Conservation (phyloP, 2,797 vertebrate genomes). For the Notoglanidium macrostoma region DNA sequence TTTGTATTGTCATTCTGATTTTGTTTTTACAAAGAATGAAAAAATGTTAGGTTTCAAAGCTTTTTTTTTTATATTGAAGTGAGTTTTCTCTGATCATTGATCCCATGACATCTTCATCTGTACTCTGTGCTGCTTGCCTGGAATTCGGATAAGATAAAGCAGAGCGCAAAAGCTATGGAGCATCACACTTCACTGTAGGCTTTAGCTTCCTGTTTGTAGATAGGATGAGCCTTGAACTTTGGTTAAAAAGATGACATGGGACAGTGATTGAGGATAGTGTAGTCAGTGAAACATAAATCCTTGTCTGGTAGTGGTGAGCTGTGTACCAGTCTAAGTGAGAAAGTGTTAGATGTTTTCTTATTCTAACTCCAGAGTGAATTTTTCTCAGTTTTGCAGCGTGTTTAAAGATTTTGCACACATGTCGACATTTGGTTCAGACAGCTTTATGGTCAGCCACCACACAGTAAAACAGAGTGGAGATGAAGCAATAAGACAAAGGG, state of each 20-base stretch:
- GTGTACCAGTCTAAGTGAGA: background rate
- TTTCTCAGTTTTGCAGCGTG: background rate
- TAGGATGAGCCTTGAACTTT: slow-evolving; percentile 35
- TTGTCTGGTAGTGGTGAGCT: background rate
- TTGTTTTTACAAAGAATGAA: slow-evolving; percentile 35
- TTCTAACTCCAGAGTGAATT: background rate
- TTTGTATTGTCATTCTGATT: slow-evolving; percentile 24
- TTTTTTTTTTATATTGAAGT: background rate
- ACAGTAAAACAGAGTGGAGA: background rate
- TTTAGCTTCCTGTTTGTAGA: slow-evolving; percentile 14
- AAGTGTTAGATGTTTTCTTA: background rate
- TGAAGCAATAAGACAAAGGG: background rate
- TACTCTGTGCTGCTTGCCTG: slow-evolving; percentile 4
- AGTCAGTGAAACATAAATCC: background rate
- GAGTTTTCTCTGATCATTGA: slow-evolving; percentile 24
- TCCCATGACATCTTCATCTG: slow-evolving; percentile 19
- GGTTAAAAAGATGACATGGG: slow-evolving; percentile 17
- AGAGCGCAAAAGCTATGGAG: slow-evolving; percentile 11
- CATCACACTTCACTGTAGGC: slow-evolving; percentile 12
- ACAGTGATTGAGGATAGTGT: background rate
- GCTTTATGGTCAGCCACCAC: background rate
- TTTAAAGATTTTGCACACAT: background rate
- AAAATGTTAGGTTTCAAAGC: slow-evolving; percentile 14
- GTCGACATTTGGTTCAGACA: background rate
- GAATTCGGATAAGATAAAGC: slow-evolving; percentile 26